phyloP scores from a whole-genome alignment of 2,797 vertebrate genomes.

The Bryconaethiops microstoma region DNA sequence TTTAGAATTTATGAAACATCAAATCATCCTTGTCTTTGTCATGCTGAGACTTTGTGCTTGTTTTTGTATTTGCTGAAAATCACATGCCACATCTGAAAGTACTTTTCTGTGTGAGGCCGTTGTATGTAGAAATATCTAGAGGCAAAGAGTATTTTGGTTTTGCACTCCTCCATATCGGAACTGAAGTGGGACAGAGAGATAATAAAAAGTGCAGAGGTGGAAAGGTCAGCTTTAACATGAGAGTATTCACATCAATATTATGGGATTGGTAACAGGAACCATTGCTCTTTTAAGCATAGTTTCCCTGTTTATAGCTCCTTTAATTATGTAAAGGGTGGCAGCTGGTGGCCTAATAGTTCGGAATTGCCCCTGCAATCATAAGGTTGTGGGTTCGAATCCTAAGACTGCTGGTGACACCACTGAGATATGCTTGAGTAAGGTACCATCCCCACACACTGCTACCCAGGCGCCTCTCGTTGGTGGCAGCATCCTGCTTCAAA shows the following conservation, averaged over 20 bases:
- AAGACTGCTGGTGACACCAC: too few species aligned
- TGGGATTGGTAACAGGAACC: not conserved
- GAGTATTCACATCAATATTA: not conserved
- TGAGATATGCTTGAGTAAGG: too few species aligned
- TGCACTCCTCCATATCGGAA: too few species aligned
- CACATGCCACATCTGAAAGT: constrained; percentile 29
- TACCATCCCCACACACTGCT: too few species aligned
- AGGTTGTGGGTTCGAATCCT: too few species aligned
- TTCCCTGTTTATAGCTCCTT: not conserved
- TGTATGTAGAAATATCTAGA: constrained; percentile 16
- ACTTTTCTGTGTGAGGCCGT: constrained; percentile 10
- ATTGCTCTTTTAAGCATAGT: not conserved
- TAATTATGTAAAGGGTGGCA: not conserved
- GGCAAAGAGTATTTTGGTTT: not conserved
- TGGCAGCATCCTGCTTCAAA: too few species aligned
- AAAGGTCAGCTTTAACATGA: not conserved
- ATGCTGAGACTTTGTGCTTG: not conserved
- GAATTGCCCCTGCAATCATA: too few species aligned
- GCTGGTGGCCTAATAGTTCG: too few species aligned
- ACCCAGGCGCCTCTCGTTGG: too few species aligned
- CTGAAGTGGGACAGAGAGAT: too few species aligned
- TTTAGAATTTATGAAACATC: constrained; percentile 24
- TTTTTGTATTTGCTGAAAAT: constrained; percentile 5
- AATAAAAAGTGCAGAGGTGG: not conserved
- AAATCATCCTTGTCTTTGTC: constrained; percentile 8